Base-by-base conservation (phyloP, 2,113 vertebrate species). In the Mormoops blainvillei region DNA sequence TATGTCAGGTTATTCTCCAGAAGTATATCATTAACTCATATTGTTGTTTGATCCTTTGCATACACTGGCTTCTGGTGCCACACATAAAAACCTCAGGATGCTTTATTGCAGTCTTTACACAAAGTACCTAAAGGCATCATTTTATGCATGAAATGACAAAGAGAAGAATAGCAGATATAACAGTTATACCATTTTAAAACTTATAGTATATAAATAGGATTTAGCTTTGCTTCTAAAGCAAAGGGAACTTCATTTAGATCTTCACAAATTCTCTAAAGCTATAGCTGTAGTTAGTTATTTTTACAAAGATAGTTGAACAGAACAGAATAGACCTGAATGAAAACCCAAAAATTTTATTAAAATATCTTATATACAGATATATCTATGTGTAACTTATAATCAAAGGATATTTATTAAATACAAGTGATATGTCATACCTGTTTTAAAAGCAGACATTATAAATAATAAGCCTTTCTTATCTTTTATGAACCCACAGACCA, bases 71-170 rank as follows among this genome's bases (percentile, higher is more conserved):
- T 97, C 90, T 86, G 77, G n/a, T 5, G 58, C 1, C 4, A 22
- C 43, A 92, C 3, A 38, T 16, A 87, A 93, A 91, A 84, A 31
- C 50, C 48, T 87, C 61, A 61, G n/a, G 14, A 13, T 96, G 67
- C 48, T 94, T 97, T 96, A 96, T 38, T 81, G 12, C 52, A 9
- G 3, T 94, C 93, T 95, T 94, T 83, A 81, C 33, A 36, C 24
- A 92, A 41, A 96, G 24, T 33, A 78, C 9, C 26, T 24, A 26
- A 97, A 45, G 84, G 5, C 5, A 89, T 43, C 19, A 90, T 20
- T 92, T 93, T 88, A 96, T 91, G 70, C 67, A 89, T 67, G 38
- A 97, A 96, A 96, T 86, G 54, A 58, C 82, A 96, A 97, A 85
- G 56, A 97, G 3, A n/a, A 68, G 81, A 98, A 92, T 45, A 58